A percentile compares a stretch with the other conserved stretches of the same genome.
Evolutionary conservation across 2,113 vertebrate species (phyloP).

Genomic region (Agelaius tricolor): DNA sequence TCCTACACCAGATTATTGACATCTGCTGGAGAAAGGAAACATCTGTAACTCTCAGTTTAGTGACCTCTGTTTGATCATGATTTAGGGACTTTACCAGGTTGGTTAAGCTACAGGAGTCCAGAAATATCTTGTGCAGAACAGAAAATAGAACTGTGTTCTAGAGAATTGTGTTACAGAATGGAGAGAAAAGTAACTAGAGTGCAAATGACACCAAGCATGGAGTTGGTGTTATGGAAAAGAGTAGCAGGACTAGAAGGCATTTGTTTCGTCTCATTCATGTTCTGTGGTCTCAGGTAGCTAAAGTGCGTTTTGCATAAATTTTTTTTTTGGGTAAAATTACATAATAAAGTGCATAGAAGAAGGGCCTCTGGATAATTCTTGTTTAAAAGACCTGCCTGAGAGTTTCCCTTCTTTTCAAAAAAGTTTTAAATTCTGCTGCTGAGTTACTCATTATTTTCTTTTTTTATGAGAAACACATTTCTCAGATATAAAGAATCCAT

Average conservation of each 20-base stretch:
- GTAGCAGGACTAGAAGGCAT: neutral
- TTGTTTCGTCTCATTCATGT: neutral
- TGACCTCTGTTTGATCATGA: neutral
- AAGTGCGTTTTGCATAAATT: neutral
- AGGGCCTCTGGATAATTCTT: neutral
- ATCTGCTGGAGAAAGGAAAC: neutral
- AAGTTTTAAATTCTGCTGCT: neutral
- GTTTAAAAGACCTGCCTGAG: neutral
- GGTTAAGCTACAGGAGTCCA: neutral
- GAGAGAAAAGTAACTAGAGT: neutral
- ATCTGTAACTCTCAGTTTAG: neutral
- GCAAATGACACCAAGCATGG: neutral
- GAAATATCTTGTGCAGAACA: fast-evolving
- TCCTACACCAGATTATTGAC: neutral
- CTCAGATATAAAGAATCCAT: conserved; percentile 57
- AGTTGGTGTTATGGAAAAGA: neutral
- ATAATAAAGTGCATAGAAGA: neutral
- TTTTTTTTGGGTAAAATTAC: neutral
- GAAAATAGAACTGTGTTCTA: neutral
- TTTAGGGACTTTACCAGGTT: neutral
- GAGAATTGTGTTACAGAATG: neutral
- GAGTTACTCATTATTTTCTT: neutral
- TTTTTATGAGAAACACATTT: conserved; percentile 17
- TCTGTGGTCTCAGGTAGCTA: neutral
- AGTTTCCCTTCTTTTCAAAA: neutral